Conservation (phyloP, 2,888 invertebrate genomes). For the Hartigia nigra region DNA sequence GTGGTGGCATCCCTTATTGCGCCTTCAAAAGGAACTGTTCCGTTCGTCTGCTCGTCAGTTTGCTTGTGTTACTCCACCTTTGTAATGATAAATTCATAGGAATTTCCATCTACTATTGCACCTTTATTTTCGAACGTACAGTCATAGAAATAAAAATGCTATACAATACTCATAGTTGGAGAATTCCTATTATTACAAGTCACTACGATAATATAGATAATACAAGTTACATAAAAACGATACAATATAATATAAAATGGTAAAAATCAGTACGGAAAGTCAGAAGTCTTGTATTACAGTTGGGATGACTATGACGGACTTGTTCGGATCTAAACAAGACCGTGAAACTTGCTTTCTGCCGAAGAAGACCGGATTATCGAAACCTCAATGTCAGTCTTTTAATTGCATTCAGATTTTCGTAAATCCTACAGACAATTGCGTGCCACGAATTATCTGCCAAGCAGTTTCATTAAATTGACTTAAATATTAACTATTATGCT, state of each 20-base stretch:
- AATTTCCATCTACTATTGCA: conserved; percentile 46
- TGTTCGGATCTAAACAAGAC: background rate
- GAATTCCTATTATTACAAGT: conserved; percentile 26
- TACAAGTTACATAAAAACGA: conserved; percentile 47
- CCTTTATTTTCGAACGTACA: conserved; percentile 55
- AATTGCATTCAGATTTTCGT: conserved; percentile 9
- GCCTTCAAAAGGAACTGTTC: background rate
- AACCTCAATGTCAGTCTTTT: conserved; percentile 13
- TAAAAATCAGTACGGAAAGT: conserved; percentile 56
- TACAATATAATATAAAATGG: conserved; percentile 50
- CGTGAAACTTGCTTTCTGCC: background rate
- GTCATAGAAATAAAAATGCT: conserved; percentile 56
- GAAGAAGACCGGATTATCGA: background rate
- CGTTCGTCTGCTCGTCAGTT: background rate
- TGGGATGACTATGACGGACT: conserved; percentile 31
- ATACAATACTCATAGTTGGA: conserved; percentile 47
- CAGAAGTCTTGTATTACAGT: conserved; percentile 43
- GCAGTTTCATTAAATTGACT: conserved; percentile 18
- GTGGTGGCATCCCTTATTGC: background rate
- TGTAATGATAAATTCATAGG: background rate
- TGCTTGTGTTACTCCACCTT: background rate
- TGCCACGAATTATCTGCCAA: conserved; percentile 6
- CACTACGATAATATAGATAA: conserved; percentile 25
- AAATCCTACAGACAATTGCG: conserved; percentile 7
- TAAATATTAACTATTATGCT: conserved; percentile 22